Base-by-base conservation (phyloP, 1,140 invertebrate species). In the Orius insidiosus region DNA sequence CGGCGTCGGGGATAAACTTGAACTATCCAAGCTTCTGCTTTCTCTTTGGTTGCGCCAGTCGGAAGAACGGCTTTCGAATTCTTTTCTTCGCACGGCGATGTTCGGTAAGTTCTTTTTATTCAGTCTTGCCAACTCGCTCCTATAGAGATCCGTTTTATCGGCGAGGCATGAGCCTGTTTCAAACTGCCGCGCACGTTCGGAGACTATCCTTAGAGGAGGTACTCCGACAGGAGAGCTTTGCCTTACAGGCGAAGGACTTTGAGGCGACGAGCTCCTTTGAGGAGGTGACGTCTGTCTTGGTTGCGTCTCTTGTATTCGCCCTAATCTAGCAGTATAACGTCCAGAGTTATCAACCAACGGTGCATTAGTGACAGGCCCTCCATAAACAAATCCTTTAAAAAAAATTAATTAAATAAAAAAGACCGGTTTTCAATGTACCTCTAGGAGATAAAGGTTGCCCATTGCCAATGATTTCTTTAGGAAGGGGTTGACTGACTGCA, bases 171-270 rank as follows among this genome's bases (percentile, higher is more conserved):
- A 15, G 66, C 55, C 74, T 2, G 63, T 68, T 55, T 84, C 80
- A 58, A 85, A 78, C 54, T 82, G 78, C 49, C 73, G 70, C 0
- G 78, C 77, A n/a, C 78, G 63, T 42, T 72, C 71, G 1, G 75
- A 75, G 14, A 81, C 78, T 34, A 80, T 67, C 54, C 42, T 37
- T 7, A 39, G 18, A n/a, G 41, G 41, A 6, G 19, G 41, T 24
- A 11, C n/a, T n/a, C n/a, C n/a, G n/a, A n/a, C 7, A 5, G 18
- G 33, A 11, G 35, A 39, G 16, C 30, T 10, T 30, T 43, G 39
- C 9, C 30, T 42, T 5, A 35, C 11, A 30, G 41, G 41, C 1
- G n/a, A n/a, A n/a, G 19, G 11, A 15, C 24, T 30, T 7, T 37
- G 32, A 6, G 14, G 16, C 8, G 13, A 9, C 11, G 14, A 9